Conservation (phyloP, 64 coral and sea anemone genomes). For the Trachythela sp. region DNA sequence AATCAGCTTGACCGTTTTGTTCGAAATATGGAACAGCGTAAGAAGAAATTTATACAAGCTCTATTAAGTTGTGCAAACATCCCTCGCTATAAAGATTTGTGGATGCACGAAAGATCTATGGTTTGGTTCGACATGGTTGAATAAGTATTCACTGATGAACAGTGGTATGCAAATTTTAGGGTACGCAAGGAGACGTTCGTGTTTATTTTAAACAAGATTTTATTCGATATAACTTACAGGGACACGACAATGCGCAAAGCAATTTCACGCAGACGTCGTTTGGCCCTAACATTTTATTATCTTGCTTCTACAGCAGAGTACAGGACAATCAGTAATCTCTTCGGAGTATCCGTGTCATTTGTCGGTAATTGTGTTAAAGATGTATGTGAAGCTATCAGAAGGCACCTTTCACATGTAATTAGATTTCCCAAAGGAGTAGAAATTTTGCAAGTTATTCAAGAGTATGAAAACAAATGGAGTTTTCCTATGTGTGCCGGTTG, state of each 20-base stretch:
- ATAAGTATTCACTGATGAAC: background rate
- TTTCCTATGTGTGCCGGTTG: slow-evolving; percentile 40
- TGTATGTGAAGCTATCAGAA: background rate
- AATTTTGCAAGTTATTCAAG: slow-evolving; percentile 27
- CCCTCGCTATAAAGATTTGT: background rate
- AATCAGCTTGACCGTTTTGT: no score
- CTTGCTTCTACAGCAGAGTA: slow-evolving; percentile 36
- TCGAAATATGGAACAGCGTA: no score
- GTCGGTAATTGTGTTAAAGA: slow-evolving; percentile 36
- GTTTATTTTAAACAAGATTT: background rate
- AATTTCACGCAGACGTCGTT: background rate
- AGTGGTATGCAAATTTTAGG: slow-evolving; percentile 13
- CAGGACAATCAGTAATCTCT: slow-evolving; percentile 22
- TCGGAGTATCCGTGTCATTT: slow-evolving; percentile 38
- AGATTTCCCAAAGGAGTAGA: slow-evolving; percentile 47
- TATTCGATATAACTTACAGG: background rate
- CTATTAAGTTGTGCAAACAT: background rate
- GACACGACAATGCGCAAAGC: background rate
- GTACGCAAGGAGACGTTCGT: background rate
- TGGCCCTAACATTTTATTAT: slow-evolving; percentile 15
- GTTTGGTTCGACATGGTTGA: slow-evolving; percentile 21
- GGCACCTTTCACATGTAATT: background rate
- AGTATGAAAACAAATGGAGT: slow-evolving; percentile 51
- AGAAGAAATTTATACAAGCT: no score
- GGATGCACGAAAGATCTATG: background rate